Evolutionary conservation across 2,797 vertebrate genomes (phyloP), one percentile per base, ranked within the genome.

Genomic region (Lepilemur septentrionalis): DNA sequence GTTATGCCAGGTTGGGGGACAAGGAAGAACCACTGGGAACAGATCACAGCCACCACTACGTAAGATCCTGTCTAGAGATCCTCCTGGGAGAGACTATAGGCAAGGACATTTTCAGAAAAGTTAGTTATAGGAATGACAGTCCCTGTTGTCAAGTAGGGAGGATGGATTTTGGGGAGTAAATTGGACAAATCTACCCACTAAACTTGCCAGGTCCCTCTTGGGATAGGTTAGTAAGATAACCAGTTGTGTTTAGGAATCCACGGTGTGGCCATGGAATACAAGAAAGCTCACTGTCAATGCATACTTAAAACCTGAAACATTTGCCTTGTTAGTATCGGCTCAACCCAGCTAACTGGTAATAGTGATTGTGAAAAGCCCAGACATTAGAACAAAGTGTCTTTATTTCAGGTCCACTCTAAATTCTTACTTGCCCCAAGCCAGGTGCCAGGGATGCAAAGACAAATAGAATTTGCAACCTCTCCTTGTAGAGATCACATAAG

Each of bases 381-480:
- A 48, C 7, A 35, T 0, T 32, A 30, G 63, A 89, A 84, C 59
- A 83, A 92, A 92, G 35, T 70, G 32, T 50, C 50, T 95, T 96
- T 96, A 93, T 92, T 97, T 93, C 32, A 13, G 32, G 46, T 81
- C 48, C 5, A 48, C 81, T 41, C 17, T 63, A 78, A 79, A 90
- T 38, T 87, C 72, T 70, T 48, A 72, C 23, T 85, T 84, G 61
- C 83, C 78, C 50, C 23, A 50, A 73, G 81, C 91, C 50, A 30
- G 35, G 76, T 41, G 38, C 70, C 76, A 76, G 57, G 79, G 50
- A 79, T 79, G 46, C 57, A 92, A 83, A 96, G 91, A 80, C 79
- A 94, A 95, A n/a, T 65, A 89, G 46, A 28, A 88, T 69, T 88
- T 90, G 48, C 46, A 87, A 72, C 70, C n/a, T 92, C 61, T 84